A percentile compares a stretch with the other conserved stretches of the same genome.
Conservation (phyloP, 2,113 vertebrate species). For the Pollachius pollachius region DNA sequence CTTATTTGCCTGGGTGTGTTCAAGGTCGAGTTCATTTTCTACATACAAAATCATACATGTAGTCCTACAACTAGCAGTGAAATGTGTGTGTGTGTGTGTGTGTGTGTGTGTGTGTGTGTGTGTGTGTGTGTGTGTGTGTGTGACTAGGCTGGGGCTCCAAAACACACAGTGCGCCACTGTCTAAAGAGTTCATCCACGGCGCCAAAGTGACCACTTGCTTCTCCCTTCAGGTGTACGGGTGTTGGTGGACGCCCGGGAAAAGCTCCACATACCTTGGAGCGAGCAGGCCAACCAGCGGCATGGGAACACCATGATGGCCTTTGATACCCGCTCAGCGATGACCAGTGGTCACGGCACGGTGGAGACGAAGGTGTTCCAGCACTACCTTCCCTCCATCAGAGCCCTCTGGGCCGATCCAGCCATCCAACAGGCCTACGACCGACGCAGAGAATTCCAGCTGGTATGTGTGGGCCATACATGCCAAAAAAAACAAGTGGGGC, state of each 20-base stretch:
- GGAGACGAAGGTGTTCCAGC: constrained; percentile 81
- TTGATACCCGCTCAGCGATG: constrained; percentile 84
- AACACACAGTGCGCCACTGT: no score
- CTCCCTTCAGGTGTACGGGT: constrained; percentile 84
- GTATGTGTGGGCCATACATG: constrained; percentile 71
- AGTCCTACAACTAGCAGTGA: no score
- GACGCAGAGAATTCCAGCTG: constrained; percentile 94
- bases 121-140: no score
- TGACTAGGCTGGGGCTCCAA: no score
- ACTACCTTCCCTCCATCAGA: constrained; percentile 83
- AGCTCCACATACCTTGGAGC: constrained; percentile 95
- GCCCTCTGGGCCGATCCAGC: constrained; percentile 88
- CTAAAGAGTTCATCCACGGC: no score
- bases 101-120: no score
- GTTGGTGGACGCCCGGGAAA: constrained; percentile 92
- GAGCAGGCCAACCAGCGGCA: constrained; percentile 81
- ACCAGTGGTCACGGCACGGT: constrained; percentile 82
- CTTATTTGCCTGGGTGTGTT: no score
- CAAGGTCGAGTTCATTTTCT: no score
- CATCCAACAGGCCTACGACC: constrained; percentile 92
- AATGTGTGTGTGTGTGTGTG: no score
- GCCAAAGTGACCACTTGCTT: not conserved
- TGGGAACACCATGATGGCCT: constrained; percentile 89
- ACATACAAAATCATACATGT: no score
- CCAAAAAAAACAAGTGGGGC: not conserved